Conservation (phyloP, 2,888 invertebrate species). For the Trachelus stipa region DNA sequence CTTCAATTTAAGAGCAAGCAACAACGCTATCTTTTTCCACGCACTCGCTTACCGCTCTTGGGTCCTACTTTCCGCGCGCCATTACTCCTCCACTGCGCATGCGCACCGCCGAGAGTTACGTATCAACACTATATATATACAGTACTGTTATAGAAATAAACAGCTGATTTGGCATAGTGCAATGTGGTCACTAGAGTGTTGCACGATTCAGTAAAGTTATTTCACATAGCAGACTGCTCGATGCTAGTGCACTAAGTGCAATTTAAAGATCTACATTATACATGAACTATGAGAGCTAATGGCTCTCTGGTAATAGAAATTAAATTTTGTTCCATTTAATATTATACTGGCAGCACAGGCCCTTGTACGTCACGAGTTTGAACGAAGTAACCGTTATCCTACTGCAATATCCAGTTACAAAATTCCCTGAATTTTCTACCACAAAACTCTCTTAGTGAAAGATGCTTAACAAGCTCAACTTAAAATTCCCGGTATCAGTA, state of each 20-base stretch:
- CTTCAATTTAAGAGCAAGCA: background rate
- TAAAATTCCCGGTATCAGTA: background rate
- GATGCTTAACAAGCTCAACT: background rate
- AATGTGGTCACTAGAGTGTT: background rate
- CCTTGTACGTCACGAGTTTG: background rate
- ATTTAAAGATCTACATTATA: constrained; percentile 37
- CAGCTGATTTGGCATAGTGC: background rate
- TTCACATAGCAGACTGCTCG: constrained; percentile 13
- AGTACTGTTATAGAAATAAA: background rate
- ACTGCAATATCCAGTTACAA: background rate
- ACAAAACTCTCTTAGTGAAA: background rate
- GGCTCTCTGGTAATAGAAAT: constrained; percentile 36
- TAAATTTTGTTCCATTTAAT: constrained; percentile 49
- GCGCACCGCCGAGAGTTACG: background rate
- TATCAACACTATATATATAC: background rate
- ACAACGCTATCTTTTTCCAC: background rate
- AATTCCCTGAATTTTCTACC: background rate
- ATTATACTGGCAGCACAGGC: constrained; percentile 26
- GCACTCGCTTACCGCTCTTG: background rate
- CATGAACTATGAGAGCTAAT: constrained; percentile 34
- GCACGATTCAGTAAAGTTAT: constrained; percentile 30
- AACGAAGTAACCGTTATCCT: background rate
- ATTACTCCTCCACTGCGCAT: background rate
- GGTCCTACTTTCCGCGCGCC: background rate
- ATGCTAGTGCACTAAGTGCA: constrained; percentile 30